phyloP scores from a whole-genome alignment of 2,113 vertebrate genomes.

The Mobula hypostoma region DNA sequence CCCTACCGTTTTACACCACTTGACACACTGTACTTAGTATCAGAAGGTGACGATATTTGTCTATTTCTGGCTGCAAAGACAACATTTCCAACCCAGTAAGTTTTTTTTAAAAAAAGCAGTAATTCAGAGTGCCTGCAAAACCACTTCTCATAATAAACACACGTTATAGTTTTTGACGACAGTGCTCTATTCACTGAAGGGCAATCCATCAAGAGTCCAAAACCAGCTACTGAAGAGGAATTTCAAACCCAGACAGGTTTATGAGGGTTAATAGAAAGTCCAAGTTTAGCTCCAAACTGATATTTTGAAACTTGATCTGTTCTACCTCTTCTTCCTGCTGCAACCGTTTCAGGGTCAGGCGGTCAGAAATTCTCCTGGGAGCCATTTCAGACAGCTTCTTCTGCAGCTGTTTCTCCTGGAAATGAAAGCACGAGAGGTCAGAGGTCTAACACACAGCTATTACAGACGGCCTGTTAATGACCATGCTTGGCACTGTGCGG shows the following conservation, averaged over 20 bases:
- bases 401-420: slow-evolving; percentile 74
- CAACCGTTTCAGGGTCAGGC: slow-evolving; percentile 59
- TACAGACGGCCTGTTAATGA: slow-evolving; percentile 45
- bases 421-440: background rate
- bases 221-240: background rate
- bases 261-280: slow-evolving; percentile 25
- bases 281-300: slow-evolving; percentile 32
- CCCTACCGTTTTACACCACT: background rate
- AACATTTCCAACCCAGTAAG: background rate
- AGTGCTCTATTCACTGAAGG: background rate
- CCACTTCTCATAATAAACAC: background rate
- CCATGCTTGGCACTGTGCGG: slow-evolving; percentile 37
- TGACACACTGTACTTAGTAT: background rate
- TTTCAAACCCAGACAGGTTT: slow-evolving; percentile 13
- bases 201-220: background rate
- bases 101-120: background rate
- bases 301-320: slow-evolving; percentile 32
- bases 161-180: background rate
- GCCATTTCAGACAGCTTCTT: slow-evolving; percentile 67
- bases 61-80: background rate
- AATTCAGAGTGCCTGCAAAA: background rate
- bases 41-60: background rate
- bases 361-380: slow-evolving; percentile 63
- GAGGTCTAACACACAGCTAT: slow-evolving; percentile 44
- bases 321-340: slow-evolving; percentile 62